These are phyloP conservation scores for Drosophila recens DNA, from an alignment of 2,888 invertebrate genomes.

Conservation along the genomic window DNA sequence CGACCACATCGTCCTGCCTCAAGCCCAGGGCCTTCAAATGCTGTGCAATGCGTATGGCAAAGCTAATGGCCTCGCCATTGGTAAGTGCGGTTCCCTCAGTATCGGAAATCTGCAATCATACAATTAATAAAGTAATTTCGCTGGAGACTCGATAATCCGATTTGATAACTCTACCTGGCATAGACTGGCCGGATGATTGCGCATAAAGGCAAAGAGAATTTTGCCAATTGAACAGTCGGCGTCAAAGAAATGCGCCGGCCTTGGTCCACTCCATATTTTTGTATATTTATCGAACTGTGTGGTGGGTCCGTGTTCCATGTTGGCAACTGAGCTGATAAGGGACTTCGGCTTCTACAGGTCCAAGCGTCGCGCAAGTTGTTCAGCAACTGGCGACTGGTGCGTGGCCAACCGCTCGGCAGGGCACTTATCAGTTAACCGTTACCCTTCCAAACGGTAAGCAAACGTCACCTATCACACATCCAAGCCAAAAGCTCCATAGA, in stretches of 20 bases:
- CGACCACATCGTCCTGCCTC: slow-evolving; percentile 82
- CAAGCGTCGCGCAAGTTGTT: slow-evolving; percentile 52
- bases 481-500: slow-evolving; percentile 53
- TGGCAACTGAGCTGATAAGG: slow-evolving; percentile 69
- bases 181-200: slow-evolving; percentile 77
- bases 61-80: slow-evolving; percentile 78
- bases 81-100: slow-evolving; percentile 79
- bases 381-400: slow-evolving; percentile 55
- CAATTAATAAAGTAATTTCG: background rate
- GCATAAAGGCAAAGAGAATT: slow-evolving; percentile 81
- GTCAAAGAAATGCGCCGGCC: slow-evolving; percentile 79
- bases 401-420: slow-evolving; percentile 35
- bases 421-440: slow-evolving; percentile 60
- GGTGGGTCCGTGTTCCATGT: slow-evolving; percentile 70
- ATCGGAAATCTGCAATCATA: slow-evolving; percentile 77
- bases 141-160: background rate
- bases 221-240: slow-evolving; percentile 82
- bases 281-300: slow-evolving; percentile 83
- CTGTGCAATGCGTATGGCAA: slow-evolving; percentile 83
- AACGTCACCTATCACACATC: slow-evolving; percentile 60
- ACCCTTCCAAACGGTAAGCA: slow-evolving; percentile 54
- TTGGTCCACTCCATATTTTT: slow-evolving; percentile 83
- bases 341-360: slow-evolving; percentile 35
- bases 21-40: slow-evolving; percentile 74
- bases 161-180: slow-evolving; percentile 69